Evolutionary conservation across 2,888 invertebrate species (phyloP).

Genomic region (Metellina segmentata): DNA sequence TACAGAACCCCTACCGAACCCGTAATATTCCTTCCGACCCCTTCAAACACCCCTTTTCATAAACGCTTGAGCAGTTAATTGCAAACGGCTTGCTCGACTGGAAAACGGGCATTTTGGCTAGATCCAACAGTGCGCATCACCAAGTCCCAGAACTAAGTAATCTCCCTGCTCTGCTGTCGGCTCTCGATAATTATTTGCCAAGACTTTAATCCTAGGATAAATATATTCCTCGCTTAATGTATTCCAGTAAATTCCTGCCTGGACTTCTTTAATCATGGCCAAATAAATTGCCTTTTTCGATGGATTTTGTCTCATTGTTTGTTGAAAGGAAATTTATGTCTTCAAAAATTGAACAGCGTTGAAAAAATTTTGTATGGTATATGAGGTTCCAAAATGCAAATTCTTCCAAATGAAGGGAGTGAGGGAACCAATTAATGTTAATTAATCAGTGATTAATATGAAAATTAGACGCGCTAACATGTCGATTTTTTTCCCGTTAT

Average conservation of each 20-base stretch:
- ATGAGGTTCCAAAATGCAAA: too few species aligned
- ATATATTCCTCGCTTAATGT: slow-evolving; percentile 63
- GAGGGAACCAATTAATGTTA: too few species aligned
- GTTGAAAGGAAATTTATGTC: too few species aligned
- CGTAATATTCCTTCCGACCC: neutral
- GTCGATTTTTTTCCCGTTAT: too few species aligned
- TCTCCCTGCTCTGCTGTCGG: slow-evolving; percentile 24
- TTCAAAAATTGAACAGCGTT: too few species aligned
- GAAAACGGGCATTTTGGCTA: slow-evolving; percentile 39
- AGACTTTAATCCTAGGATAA: slow-evolving; percentile 72
- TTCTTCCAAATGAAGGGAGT: too few species aligned
- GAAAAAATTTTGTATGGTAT: too few species aligned
- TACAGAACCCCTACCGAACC: too few species aligned
- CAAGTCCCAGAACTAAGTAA: slow-evolving; percentile 53
- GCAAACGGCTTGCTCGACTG: slow-evolving; percentile 57
- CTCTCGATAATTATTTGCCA: slow-evolving; percentile 70
- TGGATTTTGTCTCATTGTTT: too few species aligned
- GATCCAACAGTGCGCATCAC: slow-evolving; percentile 53
- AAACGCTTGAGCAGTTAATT: slow-evolving; percentile 68
- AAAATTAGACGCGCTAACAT: too few species aligned
- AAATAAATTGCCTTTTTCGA: slow-evolving; percentile 55
- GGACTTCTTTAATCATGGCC: slow-evolving; percentile 52
- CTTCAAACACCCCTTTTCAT: slow-evolving; percentile 1
- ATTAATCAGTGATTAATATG: too few species aligned
- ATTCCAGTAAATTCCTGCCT: slow-evolving; percentile 52